Base-by-base conservation (phyloP, 2,888 invertebrate genomes). In the Cenopis cana region DNA sequence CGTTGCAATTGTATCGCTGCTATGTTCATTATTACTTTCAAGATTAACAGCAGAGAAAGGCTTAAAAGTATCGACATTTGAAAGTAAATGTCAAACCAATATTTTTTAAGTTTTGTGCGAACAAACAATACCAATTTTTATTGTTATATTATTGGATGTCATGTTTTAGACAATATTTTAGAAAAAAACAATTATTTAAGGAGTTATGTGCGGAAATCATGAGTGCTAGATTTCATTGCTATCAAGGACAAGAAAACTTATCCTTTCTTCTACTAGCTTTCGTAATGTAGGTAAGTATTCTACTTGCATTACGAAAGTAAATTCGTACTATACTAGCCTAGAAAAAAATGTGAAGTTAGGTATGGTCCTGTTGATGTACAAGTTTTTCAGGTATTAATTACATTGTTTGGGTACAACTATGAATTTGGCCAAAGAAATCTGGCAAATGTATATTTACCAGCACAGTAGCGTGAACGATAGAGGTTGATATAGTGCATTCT, bases 1-100 rank as follows among this genome's bases (percentile, higher is more conserved):
- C n/a, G 14, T 36, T 56, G 33, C n/a, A 52, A 20, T 52, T n/a
- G 41, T 46, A 46, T 46, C 14, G 14, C 67, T 50, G 57, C 41
- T 54, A 60, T 18, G 18, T 61, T 55, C 46, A 56, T 62, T 17
- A 38, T 29, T n/a, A 49, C 36, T 29, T 62, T 62, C 14, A 36
- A 68, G 46, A 62, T 33, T 50, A 61, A 49, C 24, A 52, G 50
- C 36, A 64, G 64, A 69, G 69, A 64, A 69, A 69, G 56, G 56
- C 56, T 62, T 33, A 20, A 55, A 68, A 46, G 38, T 55, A 55
- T 50, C 50, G 50, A 50, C 49, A 68, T 68, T 57, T 57, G 62
- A 57, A 64, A 57, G 49, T 50, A 29, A 64, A 56, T 62, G 60
- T 55, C 38, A 46, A 46, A 46, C 46, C n/a, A 46, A 46, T 46